Evolutionary conservation across 2,113 vertebrate species (phyloP), one percentile per base, ranked within the genome.

Genomic region (Hippocampus mohnikei): DNA sequence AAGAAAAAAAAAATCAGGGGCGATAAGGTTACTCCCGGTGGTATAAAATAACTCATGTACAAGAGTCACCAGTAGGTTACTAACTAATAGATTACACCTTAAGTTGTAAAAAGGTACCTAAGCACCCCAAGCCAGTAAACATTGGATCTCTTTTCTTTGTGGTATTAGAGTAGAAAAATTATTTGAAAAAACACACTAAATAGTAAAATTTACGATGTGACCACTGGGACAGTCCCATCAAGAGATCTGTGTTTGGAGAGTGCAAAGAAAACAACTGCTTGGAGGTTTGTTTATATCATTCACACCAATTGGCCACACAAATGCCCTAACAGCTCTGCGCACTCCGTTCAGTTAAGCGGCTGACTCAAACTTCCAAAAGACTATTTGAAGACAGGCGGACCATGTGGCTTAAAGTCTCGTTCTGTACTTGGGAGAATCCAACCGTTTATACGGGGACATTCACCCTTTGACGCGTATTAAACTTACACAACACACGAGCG

Each of bases 101-200:
- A n/a, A 46, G 8, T 65, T 27, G 61, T 66, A 59, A 48, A 62
- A 58, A 23, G 15, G 11, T 56, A 69, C 11, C 70, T 42, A 48
- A 46, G 48, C 52, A 72, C 25, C 27, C 18, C 3, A 13, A 58
- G 25, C 55, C 9, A 25, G n/a, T 58, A n/a, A 58, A 25, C 23
- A 27, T 27, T 12, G 13, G 10, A 58, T 58, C 23, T 50, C 21
- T 58, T 58, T 25, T 25, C 23, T 25, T 11, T 4, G 3, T 15
- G 7, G 2, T 27, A 13, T 27, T 15, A 81, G 56, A 71, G 78
- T 88, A 88, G 46, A 87, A 90, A 91, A 90, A 86, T 78, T 33
- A 33, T 33, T 33, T 33, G 29, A 86, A 72, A 64, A 70, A 71
- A 27, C 78, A 77, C 79, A 52, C 70, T 59, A 76, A 81, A 67